Evolutionary conservation across 2,113 vertebrate species (phyloP), one percentile per base, ranked within the genome.

Genomic region (Diphyllodes magnificus): DNA sequence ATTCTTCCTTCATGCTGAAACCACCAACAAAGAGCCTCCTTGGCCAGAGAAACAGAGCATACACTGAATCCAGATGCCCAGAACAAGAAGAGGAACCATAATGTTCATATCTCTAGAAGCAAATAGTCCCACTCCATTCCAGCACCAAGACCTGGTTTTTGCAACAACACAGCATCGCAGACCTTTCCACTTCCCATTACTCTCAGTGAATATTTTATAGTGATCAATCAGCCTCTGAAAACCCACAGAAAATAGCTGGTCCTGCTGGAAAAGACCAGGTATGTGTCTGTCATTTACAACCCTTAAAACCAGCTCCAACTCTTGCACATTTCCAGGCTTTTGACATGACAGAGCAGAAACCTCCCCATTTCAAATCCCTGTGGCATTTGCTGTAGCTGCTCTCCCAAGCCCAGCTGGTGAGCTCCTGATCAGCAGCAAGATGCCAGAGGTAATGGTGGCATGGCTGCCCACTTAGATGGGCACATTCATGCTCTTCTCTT

Each of bases 1-100:
- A 85, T 85, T 84, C 86, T 90, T 90, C 50, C 65, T 94, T 89
- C 73, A 33, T 61, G 63, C 45, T 5, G 40, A 95, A 95, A 89
- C 64, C 77, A 93, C 49, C 42, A 89, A 84, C 33, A 68, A 88
- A 91, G 77, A 49, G 31, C 65, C 69, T 86, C 22, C 35, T 84
- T 84, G 80, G 89, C 61, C 49, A 79, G 40, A 31, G 57, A 93
- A 78, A 82, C 40, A 84, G n/a, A 81, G 54, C 11, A 22, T 60
- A 78, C 77, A 75, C 56, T 60, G 72, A 91, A 66, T 89, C 82
- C 88, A 95, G 76, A 92, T 75, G 86, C 47, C 39, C 56, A 79
- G 51, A 91, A 79, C 33, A 75, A 71, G 76, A 85, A 61, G 69
- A 88, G 44, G 56, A 85, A 56, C 57, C 22, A 17, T 40, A 37